Evolutionary conservation across 2,797 vertebrate genomes (phyloP).

Genomic region (Pipistrellus nathusii): DNA sequence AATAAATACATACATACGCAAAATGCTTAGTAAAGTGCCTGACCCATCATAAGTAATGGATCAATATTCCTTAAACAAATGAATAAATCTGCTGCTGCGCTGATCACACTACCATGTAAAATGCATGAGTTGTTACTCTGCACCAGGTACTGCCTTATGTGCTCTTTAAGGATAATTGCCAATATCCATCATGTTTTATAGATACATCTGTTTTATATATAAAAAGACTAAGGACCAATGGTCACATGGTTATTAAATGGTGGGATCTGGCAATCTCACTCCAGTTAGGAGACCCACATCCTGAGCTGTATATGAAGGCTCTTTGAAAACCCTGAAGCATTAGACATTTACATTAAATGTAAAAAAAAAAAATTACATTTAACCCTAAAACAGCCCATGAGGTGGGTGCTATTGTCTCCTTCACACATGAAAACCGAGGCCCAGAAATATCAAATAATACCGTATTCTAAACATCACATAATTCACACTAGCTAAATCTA

Average conservation of each 20-base stretch:
- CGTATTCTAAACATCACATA: not conserved
- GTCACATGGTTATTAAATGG: no score
- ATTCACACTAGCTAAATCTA: constrained; percentile 48
- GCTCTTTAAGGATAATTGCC: not conserved
- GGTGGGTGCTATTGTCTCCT: not conserved
- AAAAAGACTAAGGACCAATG: no score
- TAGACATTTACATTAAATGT: no score
- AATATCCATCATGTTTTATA: no score
- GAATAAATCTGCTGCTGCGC: constrained; percentile 25
- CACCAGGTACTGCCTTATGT: not conserved
- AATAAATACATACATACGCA: not conserved
- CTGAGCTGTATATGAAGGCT: no score
- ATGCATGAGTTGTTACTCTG: constrained; percentile 40
- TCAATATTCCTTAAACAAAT: not conserved
- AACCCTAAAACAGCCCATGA: not conserved
- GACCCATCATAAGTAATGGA: not conserved
- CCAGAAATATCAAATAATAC: constrained; percentile 10
- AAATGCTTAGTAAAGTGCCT: constrained; percentile 6
- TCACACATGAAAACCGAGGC: constrained; percentile 54
- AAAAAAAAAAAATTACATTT: constrained; percentile 21
- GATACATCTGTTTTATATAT: no score
- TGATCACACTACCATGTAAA: constrained; percentile 26
- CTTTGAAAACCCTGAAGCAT: no score
- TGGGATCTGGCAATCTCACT: no score
- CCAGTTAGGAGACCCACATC: no score